These are phyloP conservation scores for Megamerina dolium DNA, from an alignment of 2,888 invertebrate genomes.

Conservation along the genomic window DNA sequence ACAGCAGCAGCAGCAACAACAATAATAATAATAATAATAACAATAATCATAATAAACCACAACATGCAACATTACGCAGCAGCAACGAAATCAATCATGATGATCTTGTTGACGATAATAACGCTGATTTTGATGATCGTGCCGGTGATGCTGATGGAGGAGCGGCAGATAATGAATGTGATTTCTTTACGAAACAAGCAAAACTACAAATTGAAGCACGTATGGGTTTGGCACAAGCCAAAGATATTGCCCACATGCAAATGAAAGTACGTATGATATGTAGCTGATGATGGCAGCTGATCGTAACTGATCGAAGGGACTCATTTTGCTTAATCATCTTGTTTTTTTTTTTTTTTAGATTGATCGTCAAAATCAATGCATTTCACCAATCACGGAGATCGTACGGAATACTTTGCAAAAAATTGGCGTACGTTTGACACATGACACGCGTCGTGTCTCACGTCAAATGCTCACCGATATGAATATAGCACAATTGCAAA, in stretches of 20 bases:
- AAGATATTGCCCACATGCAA: conserved; percentile 86
- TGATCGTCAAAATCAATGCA: conserved; percentile 63
- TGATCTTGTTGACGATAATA: too few species aligned
- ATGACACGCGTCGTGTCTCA: conserved; percentile 75
- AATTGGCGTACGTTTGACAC: conserved; percentile 76
- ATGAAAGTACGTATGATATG: conserved; percentile 62
- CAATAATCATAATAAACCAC: conserved; percentile 22
- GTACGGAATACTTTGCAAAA: conserved; percentile 72
- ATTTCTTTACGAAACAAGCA: conserved; percentile 75
- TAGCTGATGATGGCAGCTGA: too few species aligned
- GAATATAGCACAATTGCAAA: conserved; percentile 86
- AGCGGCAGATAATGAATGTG: conserved; percentile 63
- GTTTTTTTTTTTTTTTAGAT: conserved; percentile 40
- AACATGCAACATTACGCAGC: conserved; percentile 38
- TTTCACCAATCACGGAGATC: conserved; percentile 82
- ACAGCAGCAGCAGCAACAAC: conserved; percentile 22
- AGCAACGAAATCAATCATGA: too few species aligned
- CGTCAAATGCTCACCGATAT: conserved; percentile 83
- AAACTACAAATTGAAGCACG: conserved; percentile 80
- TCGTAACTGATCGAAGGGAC: neutral
- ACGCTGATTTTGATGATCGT: too few species aligned
- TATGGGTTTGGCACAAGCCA: conserved; percentile 81
- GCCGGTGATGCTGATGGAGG: too few species aligned
- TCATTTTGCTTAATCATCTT: neutral
- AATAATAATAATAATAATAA: conserved; percentile 18